Evolutionary conservation across 2,797 vertebrate species (phyloP).

Genomic region (Phyllotis vaccarum): DNA sequence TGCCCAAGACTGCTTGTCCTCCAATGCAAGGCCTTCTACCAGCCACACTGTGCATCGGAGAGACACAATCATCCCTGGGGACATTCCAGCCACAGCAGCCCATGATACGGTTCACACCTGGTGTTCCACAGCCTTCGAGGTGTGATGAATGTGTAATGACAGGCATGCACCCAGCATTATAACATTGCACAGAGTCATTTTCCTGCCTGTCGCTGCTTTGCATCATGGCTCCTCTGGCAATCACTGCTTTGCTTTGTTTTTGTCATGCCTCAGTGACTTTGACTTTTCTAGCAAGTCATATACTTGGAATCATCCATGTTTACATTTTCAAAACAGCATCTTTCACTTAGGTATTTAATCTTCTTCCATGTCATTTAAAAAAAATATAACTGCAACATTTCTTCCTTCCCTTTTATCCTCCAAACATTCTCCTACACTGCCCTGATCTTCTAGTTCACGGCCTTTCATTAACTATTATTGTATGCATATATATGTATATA

Average conservation of each 20-base stretch:
- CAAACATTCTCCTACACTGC: not conserved
- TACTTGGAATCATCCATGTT: not conserved
- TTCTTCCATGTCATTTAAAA: not conserved
- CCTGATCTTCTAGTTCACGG: not conserved
- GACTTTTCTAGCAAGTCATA: not conserved
- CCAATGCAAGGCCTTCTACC: not conserved
- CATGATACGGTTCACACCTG: not conserved
- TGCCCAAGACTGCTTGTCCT: not conserved
- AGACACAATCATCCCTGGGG: not conserved
- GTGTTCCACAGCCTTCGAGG: not conserved
- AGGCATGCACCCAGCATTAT: not conserved
- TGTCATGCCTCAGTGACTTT: slow-evolving; percentile 2
- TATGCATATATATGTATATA: not conserved
- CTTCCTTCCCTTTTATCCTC: not conserved
- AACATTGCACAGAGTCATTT: not conserved
- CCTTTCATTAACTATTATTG: not conserved
- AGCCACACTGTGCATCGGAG: too few species aligned
- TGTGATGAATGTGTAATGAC: not conserved
- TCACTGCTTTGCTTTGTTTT: not conserved
- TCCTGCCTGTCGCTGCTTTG: not conserved
- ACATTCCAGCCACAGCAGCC: not conserved
- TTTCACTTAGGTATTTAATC: not conserved
- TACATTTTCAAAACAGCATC: not conserved
- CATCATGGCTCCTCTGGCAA: not conserved
- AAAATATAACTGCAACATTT: not conserved